Base-by-base conservation (phyloP, 2,888 invertebrate genomes). In the Caenorhabditis drosophilae region DNA sequence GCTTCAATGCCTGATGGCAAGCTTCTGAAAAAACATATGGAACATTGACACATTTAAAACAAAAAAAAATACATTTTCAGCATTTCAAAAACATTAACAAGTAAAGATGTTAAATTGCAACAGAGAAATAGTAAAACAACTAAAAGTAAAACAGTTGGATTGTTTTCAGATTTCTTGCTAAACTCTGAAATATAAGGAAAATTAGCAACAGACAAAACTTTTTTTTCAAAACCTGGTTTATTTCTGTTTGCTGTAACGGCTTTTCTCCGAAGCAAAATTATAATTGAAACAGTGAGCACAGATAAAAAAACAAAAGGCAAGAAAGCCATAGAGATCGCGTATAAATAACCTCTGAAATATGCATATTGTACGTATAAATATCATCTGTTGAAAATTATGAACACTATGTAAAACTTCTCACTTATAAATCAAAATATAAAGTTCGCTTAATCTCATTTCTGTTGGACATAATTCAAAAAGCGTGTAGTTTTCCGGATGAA, bases 21-120 rank as follows among this genome's bases (percentile, higher is more conserved):
- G 23, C 60, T 48, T 15, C 72, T 72, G 63, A 58, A 74, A 64
- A 34, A 38, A 42, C 36, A 18, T 12, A 25, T 11, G 25, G 4
- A 42, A 12, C 9, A 23, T 22, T 16, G 26, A 23, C 31, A 15
- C 31, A 20, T n/a, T 49, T 49, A 15, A 3, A n/a, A 23, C 6
- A 26, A 18, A 45, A n/a, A 45, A 7, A 35, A 75, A 67, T 44
- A 77, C 78, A 74, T 60, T 34, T 70, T 63, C 35, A 75, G 47
- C 76, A 79, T 77, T 50, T 79, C 79, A 38, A 72, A 75, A 18
- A 79, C 62, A 45, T 79, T 79, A 25, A 78, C 76, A 26, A 78
- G 57, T 23, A 79, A 64, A n/a, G 77, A 77, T 22, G 78, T 72
- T 52, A 75, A 48, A 59, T 78, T 79, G 57, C 80, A 80, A 36